Base-by-base conservation (phyloP, 1,140 invertebrate species). In the Papilio glaucus region DNA sequence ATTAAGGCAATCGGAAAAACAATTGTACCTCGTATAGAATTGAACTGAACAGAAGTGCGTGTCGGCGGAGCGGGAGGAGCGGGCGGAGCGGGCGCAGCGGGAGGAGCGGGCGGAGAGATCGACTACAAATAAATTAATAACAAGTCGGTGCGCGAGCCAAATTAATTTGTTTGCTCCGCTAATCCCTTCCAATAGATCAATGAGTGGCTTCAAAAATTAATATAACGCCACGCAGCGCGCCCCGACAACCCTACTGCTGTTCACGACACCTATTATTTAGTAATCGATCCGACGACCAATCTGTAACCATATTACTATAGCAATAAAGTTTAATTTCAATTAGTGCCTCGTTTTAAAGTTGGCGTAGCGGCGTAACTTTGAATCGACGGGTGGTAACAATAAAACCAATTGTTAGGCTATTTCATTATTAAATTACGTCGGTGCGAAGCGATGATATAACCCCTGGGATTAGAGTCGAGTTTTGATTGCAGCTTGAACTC, bases 351-450 rank as follows among this genome's bases (percentile, higher is more conserved):
- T 71, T 82, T 80, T 77, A 78, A 81, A 83, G 69, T 80, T 72
- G 49, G 74, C 49, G 79, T 65, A 69, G 71, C 74, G 74, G 72
- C 82, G 83, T 84, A 89, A 89, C 82, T 87, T 87, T 86, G 82
- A 86, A 85, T 81, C 89, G 82, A 83, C 89, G 89, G 89, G 89
- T 88, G 89, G 89, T 89, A 89, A 91, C 89, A 91, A 91, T 89
- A 89, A 89, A 86, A 85, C 80, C 87, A 84, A 91, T 89, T 91
- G 89, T 89, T 82, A 74, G 80, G 79, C 38, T 69, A 68, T 70
- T 79, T 82, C 83, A 87, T 88, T 88, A 84, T 84, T 67, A 61
- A 72, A 60, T 24, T 45, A 24, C 24, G 53, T 60, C 21, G 0
- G 26, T 21, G 13, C 60, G 37, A 77, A 49, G 72, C 75, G 77